Evolutionary conservation across 2,888 invertebrate species (phyloP).

Genomic region (Hypomecis punctinalis): DNA sequence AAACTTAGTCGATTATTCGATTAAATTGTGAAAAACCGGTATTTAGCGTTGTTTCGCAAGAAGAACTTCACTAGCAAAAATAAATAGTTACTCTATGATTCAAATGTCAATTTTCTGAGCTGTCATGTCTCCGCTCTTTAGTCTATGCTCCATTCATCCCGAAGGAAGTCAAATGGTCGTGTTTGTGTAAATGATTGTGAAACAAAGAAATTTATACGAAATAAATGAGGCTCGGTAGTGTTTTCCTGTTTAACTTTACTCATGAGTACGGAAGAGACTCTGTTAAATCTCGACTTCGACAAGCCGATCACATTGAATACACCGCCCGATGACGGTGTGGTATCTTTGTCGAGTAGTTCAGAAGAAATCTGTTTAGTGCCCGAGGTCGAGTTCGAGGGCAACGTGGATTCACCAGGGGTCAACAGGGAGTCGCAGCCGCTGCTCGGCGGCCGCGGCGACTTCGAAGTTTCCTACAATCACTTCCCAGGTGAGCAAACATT

Average conservation of each 20-base stretch:
- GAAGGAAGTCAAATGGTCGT: slow-evolving; percentile 72
- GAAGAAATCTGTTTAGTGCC: slow-evolving; percentile 92
- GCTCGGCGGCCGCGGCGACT: slow-evolving; percentile 92
- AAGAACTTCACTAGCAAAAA: slow-evolving; percentile 6
- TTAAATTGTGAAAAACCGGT: slow-evolving; percentile 17
- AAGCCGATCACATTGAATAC: slow-evolving; percentile 75
- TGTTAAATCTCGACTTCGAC: slow-evolving; percentile 87
- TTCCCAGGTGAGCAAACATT: slow-evolving; percentile 89
- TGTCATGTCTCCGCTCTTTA: slow-evolving; percentile 53
- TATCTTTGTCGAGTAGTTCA: slow-evolving; percentile 84
- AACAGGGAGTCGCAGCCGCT: slow-evolving; percentile 98
- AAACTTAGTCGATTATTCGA: slow-evolving; percentile 5
- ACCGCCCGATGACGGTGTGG: slow-evolving; percentile 85
- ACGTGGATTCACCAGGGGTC: slow-evolving; percentile 92
- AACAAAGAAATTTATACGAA: slow-evolving; percentile 81
- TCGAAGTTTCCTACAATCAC: slow-evolving; percentile 91
- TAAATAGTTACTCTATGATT: slow-evolving; percentile 44
- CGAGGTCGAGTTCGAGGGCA: slow-evolving; percentile 92
- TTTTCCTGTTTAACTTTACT: slow-evolving; percentile 77
- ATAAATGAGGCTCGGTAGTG: slow-evolving; percentile 83
- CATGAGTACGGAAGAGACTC: slow-evolving; percentile 87
- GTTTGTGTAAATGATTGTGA: slow-evolving; percentile 83
- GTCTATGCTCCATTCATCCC: slow-evolving; percentile 57
- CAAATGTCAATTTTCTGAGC: slow-evolving; percentile 53
- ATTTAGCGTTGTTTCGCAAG: background rate